These are phyloP conservation scores for Muscina levida DNA, from an alignment of 2,888 invertebrate species.

Conservation along the genomic window DNA sequence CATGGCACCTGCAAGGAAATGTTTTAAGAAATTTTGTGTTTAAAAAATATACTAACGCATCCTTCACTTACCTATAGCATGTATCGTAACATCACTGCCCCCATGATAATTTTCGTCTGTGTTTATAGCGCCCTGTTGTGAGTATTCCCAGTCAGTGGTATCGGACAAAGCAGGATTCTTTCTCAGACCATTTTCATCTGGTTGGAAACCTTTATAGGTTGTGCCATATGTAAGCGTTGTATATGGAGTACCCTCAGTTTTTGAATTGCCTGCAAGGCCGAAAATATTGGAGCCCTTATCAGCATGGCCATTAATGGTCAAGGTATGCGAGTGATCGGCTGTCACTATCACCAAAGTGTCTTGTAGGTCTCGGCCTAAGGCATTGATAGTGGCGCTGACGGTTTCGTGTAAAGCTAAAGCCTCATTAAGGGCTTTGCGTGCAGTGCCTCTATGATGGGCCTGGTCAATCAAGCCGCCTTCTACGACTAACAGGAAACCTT, in stretches of 20 bases:
- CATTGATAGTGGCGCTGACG: conserved; percentile 83
- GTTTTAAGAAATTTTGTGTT: too few relatives aligned
- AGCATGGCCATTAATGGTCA: conserved; percentile 89
- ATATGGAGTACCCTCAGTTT: conserved; percentile 84
- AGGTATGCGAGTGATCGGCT: conserved; percentile 90
- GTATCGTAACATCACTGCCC: conserved; percentile 92
- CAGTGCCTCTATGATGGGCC: conserved; percentile 91
- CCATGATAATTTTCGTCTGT: conserved; percentile 89
- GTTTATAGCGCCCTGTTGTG: conserved; percentile 86
- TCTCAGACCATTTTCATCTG: conserved; percentile 80
- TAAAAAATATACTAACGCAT: too few relatives aligned
- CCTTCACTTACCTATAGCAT: conserved; percentile 86
- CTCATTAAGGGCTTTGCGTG: conserved; percentile 89
- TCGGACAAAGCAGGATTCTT: conserved; percentile 83
- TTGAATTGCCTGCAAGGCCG: conserved; percentile 84
- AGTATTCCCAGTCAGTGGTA: conserved; percentile 84
- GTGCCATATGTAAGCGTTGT: conserved; percentile 91
- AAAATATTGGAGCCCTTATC: conserved; percentile 85
- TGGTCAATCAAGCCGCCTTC: conserved; percentile 93
- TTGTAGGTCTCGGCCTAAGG: conserved; percentile 81
- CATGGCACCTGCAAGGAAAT: conserved; percentile 87
- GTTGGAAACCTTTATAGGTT: conserved; percentile 85
- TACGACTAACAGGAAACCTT: conserved; percentile 89
- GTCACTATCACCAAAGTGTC: conserved; percentile 92
- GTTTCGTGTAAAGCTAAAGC: conserved; percentile 90